phyloP scores from a whole-genome alignment of 2,888 invertebrate genomes.

The Cataglyphis cursor region DNA sequence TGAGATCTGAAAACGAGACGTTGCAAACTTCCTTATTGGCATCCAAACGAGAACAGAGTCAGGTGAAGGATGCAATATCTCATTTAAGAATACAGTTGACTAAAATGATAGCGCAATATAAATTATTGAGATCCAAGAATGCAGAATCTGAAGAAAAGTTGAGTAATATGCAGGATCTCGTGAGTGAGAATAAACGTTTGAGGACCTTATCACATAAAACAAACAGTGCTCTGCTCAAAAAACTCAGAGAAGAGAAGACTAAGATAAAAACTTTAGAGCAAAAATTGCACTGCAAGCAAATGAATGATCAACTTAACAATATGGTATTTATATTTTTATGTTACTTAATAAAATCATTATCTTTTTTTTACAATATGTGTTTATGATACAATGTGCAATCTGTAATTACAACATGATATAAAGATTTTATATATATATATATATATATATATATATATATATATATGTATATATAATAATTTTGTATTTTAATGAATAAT shows the following conservation, averaged over 20 bases:
- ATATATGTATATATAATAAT: background rate
- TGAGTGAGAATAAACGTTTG: constrained; percentile 77
- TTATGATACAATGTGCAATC: background rate
- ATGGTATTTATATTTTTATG: constrained; percentile 65
- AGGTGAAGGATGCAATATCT: constrained; percentile 80
- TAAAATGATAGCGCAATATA: constrained; percentile 81
- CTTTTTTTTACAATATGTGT: background rate
- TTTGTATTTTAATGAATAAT: background rate
- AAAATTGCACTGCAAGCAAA: constrained; percentile 71
- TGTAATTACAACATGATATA: background rate
- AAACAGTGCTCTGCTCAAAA: constrained; percentile 77
- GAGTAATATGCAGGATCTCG: constrained; percentile 72
- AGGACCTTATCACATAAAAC: constrained; percentile 75
- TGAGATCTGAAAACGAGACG: constrained; percentile 75
- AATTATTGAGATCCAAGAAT: constrained; percentile 76
- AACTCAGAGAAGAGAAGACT: constrained; percentile 76
- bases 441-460: too few species aligned
- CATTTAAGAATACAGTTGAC: constrained; percentile 76
- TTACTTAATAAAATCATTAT: background rate
- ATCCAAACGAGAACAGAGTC: constrained; percentile 77
- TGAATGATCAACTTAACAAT: constrained; percentile 55
- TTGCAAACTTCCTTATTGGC: constrained; percentile 73
- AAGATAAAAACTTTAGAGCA: constrained; percentile 72
- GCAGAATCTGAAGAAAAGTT: constrained; percentile 77
- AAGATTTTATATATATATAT: background rate